phyloP scores from a whole-genome alignment of 2,888 invertebrate species.

The Cremastinae sp. region DNA sequence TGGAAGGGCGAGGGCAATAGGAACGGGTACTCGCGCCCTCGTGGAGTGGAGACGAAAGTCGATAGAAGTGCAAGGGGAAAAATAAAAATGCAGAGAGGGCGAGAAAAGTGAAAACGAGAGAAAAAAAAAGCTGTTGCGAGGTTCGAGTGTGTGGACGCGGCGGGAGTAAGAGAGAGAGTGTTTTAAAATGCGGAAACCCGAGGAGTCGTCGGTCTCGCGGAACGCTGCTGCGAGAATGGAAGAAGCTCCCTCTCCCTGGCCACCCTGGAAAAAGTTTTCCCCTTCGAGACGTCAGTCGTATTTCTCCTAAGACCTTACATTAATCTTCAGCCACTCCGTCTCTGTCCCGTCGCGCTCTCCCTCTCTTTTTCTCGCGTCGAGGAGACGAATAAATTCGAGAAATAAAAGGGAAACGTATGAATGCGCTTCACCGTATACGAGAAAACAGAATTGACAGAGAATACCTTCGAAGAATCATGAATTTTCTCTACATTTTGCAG shows the following conservation, averaged over 20 bases:
- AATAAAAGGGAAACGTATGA: conserved; percentile 47
- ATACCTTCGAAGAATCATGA: too few species aligned
- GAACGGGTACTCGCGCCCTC: conserved; percentile 51
- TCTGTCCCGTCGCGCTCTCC: conserved; percentile 5
- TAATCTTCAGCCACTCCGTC: conserved; percentile 58
- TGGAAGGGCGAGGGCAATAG: conserved; percentile 52
- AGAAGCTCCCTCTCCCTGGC: conserved; percentile 46
- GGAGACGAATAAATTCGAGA: conserved; percentile 40
- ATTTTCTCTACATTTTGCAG: too few species aligned
- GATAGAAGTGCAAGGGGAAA: conserved; percentile 24
- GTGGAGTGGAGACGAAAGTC: conserved; percentile 15
- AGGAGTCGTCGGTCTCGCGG: conserved; percentile 21
- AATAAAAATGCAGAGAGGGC: conserved; percentile 45
- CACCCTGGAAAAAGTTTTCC: conserved; percentile 58
- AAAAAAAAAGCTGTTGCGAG: conserved; percentile 52
- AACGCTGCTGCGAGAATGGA: conserved; percentile 21
- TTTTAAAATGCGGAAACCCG: conserved; percentile 62
- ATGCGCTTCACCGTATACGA: conserved; percentile 23
- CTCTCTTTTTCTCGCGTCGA: conserved; percentile 2
- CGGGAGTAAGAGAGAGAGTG: conserved; percentile 50
- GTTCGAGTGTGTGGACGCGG: conserved; percentile 26
- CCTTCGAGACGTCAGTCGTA: conserved; percentile 56
- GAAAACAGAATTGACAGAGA: too few species aligned
- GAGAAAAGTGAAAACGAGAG: conserved; percentile 52
- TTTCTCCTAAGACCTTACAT: conserved; percentile 60